A percentile compares a stretch with the other conserved stretches of the same genome.
Evolutionary conservation across 2,797 vertebrate genomes (phyloP).

Genomic region (Tokudaia tokunoshimensis): DNA sequence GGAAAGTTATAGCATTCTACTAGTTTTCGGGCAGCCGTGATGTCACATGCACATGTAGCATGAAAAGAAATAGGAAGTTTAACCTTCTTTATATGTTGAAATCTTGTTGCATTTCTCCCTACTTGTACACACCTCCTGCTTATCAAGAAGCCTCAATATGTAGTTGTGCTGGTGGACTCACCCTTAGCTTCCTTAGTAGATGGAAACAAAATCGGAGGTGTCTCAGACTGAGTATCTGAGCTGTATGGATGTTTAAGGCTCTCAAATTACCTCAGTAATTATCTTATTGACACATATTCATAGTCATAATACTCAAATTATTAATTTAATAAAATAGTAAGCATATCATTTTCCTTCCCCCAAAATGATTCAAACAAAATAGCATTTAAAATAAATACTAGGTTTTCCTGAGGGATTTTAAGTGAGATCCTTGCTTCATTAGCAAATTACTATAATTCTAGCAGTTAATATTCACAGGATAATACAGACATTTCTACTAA

Average conservation of each 20-base stretch:
- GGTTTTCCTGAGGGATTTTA: background rate
- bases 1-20: background rate
- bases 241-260: background rate
- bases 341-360: background rate
- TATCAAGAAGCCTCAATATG: background rate
- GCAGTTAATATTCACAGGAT: background rate
- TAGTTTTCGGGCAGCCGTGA: background rate
- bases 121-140: background rate
- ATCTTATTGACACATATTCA: background rate
- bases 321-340: constrained; percentile 14
- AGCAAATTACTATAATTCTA: constrained; percentile 37
- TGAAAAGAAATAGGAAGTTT: background rate
- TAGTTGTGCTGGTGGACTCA: background rate
- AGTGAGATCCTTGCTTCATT: constrained; percentile 27
- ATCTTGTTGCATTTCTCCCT: background rate
- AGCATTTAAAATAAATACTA: background rate
- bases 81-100: background rate
- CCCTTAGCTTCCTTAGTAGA: background rate
- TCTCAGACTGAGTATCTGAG: background rate
- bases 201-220: background rate
- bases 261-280: background rate
- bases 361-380: background rate
- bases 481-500: background rate
- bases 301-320: background rate
- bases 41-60: background rate